Percentiles rank a stretch among this genome's conserved stretches.
These are phyloP conservation scores for Meteorus sp. DNA, from an alignment of 1,140 invertebrate species.

Conservation along the genomic window DNA sequence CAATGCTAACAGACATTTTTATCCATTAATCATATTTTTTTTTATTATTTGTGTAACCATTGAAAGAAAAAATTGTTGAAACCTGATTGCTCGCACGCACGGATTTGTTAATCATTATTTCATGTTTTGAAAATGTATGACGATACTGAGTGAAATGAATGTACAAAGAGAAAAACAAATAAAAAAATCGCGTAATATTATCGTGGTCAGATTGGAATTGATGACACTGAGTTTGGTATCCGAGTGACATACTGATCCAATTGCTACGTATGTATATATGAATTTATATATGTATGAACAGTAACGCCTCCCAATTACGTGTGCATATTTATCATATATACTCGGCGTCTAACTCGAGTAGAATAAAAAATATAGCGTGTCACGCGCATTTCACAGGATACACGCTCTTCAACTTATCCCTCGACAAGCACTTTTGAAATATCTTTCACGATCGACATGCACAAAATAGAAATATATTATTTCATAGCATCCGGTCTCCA, in stretches of 20 bases:
- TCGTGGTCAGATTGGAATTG: not conserved
- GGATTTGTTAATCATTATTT: no score
- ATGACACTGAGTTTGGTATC: not conserved
- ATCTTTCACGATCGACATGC: slow-evolving; percentile 1
- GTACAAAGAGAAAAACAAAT: not conserved
- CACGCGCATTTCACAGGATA: slow-evolving; percentile 11
- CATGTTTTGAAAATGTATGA: not conserved
- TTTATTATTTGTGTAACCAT: no score
- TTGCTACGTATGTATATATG: slow-evolving; percentile 30
- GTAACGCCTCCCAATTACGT: slow-evolving; percentile 15
- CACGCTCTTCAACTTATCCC: slow-evolving; percentile 9
- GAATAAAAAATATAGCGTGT: slow-evolving; percentile 17
- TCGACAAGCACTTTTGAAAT: not conserved
- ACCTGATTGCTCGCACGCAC: not conserved
- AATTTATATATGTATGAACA: not conserved
- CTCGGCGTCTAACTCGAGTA: not conserved
- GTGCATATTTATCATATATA: not conserved
- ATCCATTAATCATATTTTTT: no score
- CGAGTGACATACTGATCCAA: slow-evolving; percentile 41
- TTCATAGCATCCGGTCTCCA: slow-evolving; percentile 17
- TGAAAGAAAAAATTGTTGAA: no score
- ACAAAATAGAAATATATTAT: slow-evolving; percentile 16
- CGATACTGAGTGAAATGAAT: not conserved
- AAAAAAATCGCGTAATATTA: not conserved
- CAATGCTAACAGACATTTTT: no score